Base-by-base conservation (phyloP, 2,113 vertebrate species). In the Corynorhinus townsendii region DNA sequence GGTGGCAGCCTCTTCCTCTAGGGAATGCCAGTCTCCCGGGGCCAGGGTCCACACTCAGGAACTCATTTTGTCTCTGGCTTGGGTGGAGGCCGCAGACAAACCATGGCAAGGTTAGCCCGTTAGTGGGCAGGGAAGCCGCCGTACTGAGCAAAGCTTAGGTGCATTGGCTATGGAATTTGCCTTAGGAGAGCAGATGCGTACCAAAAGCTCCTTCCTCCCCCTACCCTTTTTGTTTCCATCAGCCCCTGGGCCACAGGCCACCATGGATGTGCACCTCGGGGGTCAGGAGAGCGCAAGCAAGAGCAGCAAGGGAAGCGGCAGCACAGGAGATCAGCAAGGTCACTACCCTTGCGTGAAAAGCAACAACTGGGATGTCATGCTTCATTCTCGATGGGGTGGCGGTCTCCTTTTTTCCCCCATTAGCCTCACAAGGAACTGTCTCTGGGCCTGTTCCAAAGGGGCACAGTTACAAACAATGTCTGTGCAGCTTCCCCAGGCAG, bases 231-330 rank as follows among this genome's bases (percentile, higher is more conserved):
- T 71, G 69, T 93, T 96, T 84, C 52, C 86, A 92, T 77, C 83
- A 94, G 97, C 79, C 45, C 89, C 93, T 92, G 95, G 68, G 59
- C 72, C 89, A 81, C 72, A 2, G 89, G 85, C 89, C 85, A 85
- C 59, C 77, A 91, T 93, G 92, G 86, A 96, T 68, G 28, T 54
- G 22, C 69, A 86, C 30, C 47, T 45, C 90, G 76, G 8, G 66
- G 59, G 52, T 96, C 89, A 95, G 64, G 79, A 95, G 86, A 82
- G 54, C 4, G 0, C 71, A 66, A 81, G 59, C 40, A 72, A 35
- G 72, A 49, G 19, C 79, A 33, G 56, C 93, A 92, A 92, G 76
- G 91, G 71, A 88, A 30, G 76, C 77, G 15, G 7, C 80, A 17
- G 40, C 77, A 71, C 86, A 72, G 86, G 66, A 85, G 22, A 71